Percentiles rank a stretch among this genome's conserved stretches.
These are phyloP conservation scores for Turdus rufiventris DNA, from an alignment of 2,113 vertebrate genomes.

Conservation along the genomic window DNA sequence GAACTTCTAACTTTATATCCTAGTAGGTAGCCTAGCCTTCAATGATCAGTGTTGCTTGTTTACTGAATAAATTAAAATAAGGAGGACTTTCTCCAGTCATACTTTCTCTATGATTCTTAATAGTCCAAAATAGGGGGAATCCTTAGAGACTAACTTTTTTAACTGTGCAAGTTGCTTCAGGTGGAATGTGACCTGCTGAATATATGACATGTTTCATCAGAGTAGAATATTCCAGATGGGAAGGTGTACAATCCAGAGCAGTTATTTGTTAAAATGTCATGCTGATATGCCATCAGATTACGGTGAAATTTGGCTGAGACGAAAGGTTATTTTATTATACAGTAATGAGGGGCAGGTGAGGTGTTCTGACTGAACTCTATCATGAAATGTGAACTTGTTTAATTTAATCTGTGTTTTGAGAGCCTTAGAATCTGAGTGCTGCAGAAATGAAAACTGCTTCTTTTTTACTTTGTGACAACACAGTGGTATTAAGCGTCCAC, in stretches of 20 bases:
- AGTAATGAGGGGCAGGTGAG: neutral
- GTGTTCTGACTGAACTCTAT: neutral
- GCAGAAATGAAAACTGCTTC: neutral
- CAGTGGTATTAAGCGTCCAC: neutral
- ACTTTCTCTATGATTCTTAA: neutral
- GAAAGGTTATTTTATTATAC: neutral
- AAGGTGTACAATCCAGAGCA: neutral
- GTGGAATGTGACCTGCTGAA: neutral
- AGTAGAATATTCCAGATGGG: neutral
- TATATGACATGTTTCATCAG: neutral
- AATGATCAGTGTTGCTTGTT: neutral
- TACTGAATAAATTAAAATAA: neutral
- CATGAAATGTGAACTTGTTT: neutral
- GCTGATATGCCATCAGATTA: neutral
- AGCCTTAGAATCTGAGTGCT: neutral
- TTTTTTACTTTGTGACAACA: neutral
- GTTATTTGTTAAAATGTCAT: neutral
- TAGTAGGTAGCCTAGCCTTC: neutral
- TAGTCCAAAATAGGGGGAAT: neutral
- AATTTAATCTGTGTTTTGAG: neutral
- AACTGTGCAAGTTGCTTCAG: neutral
- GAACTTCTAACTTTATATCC: neutral
- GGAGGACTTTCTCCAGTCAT: neutral
- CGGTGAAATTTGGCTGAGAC: neutral
- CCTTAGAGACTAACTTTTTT: neutral